phyloP scores from a whole-genome alignment of 2,797 vertebrate genomes.

The Otolemur crassicaudatus region DNA sequence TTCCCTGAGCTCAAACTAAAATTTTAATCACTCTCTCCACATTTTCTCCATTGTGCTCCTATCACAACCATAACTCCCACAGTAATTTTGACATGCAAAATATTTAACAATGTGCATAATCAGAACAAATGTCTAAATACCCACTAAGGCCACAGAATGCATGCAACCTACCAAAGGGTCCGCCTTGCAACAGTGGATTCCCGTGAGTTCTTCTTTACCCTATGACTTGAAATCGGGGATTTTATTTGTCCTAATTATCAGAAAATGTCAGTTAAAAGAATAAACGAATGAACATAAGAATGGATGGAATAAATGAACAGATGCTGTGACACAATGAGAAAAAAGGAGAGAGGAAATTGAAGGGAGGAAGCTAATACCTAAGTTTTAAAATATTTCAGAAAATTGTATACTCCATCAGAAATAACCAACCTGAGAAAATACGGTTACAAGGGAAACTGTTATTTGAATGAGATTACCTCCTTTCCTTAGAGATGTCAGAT shows the following conservation, averaged over 20 bases:
- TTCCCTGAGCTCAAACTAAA: neutral
- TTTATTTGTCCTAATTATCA: constrained; percentile 40
- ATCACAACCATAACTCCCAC: neutral
- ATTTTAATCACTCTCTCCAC: neutral
- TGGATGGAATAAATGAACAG: neutral
- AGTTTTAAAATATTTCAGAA: constrained; percentile 40
- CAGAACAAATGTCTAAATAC: neutral
- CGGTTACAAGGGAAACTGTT: neutral
- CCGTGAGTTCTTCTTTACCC: neutral
- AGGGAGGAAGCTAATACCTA: neutral
- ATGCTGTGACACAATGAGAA: neutral
- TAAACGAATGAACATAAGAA: neutral
- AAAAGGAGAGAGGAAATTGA: neutral
- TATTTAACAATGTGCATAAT: neutral
- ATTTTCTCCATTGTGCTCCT: neutral
- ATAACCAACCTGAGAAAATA: constrained; percentile 31
- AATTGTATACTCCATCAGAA: neutral
- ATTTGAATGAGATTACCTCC: constrained; percentile 48
- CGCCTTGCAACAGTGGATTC: neutral
- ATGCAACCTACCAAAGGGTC: too few relatives aligned
- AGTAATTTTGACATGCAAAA: neutral
- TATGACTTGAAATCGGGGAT: neutral
- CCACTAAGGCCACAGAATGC: neutral
- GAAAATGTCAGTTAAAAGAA: neutral
- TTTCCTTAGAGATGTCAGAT: constrained; percentile 5